These are phyloP conservation scores for Ditula angustiorana DNA, from an alignment of 2,888 invertebrate species.

Conservation along the genomic window DNA sequence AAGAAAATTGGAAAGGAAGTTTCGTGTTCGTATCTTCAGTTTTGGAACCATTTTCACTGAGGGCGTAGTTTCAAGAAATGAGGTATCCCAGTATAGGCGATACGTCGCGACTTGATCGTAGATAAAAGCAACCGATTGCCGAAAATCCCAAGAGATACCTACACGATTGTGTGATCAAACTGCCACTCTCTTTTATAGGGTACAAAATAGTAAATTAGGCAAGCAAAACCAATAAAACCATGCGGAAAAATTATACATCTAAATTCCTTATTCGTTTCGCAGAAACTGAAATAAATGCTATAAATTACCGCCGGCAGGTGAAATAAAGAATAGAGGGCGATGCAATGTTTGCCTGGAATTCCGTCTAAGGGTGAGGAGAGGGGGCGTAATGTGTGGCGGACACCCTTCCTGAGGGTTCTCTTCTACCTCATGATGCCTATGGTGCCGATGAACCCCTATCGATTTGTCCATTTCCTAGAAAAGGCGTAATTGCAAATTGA, in stretches of 20 bases:
- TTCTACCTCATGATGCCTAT: slow-evolving; percentile 75
- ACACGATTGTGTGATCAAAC: background rate
- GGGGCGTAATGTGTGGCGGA: slow-evolving; percentile 73
- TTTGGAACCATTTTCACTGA: slow-evolving; percentile 60
- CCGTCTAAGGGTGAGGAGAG: slow-evolving; percentile 64
- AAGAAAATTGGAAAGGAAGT: slow-evolving; percentile 84
- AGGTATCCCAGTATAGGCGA: slow-evolving; percentile 51
- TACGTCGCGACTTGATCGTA: slow-evolving; percentile 26
- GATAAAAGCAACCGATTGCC: background rate
- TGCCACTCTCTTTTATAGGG: background rate
- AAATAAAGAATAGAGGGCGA: slow-evolving; percentile 67
- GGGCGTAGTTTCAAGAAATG: slow-evolving; percentile 60
- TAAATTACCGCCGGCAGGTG: slow-evolving; percentile 56
- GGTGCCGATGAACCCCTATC: slow-evolving; percentile 83
- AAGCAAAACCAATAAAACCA: background rate
- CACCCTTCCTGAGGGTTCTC: slow-evolving; percentile 73
- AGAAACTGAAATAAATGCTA: slow-evolving; percentile 42
- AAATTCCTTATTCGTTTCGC: slow-evolving; percentile 35
- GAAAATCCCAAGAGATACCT: background rate
- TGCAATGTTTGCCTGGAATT: slow-evolving; percentile 75
- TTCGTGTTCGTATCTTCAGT: slow-evolving; percentile 73
- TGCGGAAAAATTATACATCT: slow-evolving; percentile 20
- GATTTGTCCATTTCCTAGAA: slow-evolving; percentile 77
- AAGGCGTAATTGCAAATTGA: slow-evolving; percentile 74
- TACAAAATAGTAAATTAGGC: background rate